Percentiles rank a stretch among this genome's conserved stretches.
phyloP scores from a whole-genome alignment of 2,113 vertebrate genomes.

The Elanus axillaris region DNA sequence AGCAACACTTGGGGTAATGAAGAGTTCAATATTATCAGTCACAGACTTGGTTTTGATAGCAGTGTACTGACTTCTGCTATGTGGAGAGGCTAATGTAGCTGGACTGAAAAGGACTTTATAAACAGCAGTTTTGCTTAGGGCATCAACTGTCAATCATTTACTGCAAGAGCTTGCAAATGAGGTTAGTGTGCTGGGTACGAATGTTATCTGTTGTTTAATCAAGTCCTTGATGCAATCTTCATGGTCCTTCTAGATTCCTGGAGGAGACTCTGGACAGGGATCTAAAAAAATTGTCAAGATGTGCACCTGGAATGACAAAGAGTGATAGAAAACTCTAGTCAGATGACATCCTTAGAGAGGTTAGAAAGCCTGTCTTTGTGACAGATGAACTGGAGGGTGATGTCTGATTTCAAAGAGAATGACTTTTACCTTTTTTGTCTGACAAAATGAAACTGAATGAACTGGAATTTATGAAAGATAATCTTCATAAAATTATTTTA shows the following conservation, averaged over 20 bases:
- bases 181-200: neutral
- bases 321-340: neutral
- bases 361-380: neutral
- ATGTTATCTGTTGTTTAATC: slow-evolving; percentile 20
- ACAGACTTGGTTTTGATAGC: slow-evolving; percentile 15
- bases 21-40: slow-evolving; percentile 39
- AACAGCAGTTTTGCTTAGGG: slow-evolving; percentile 52
- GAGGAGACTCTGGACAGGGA: slow-evolving; percentile 1
- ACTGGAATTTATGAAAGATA: neutral
- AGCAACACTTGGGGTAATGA: slow-evolving; percentile 54
- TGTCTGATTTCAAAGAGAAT: slow-evolving; percentile 19
- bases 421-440: neutral
- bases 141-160: slow-evolving; percentile 31
- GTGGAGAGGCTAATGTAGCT: slow-evolving; percentile 26
- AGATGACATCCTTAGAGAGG: neutral
- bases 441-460: neutral
- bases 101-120: slow-evolving; percentile 49
- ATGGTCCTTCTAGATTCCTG: slow-evolving; percentile 29
- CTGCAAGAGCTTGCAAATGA: slow-evolving; percentile 43
- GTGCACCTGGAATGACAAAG: neutral
- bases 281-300: slow-evolving; percentile 26
- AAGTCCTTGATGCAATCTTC: slow-evolving; percentile 39
- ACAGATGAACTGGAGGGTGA: neutral
- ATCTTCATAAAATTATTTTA: neutral
- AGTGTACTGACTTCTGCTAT: neutral